phyloP scores from a whole-genome alignment of 2,888 invertebrate species.

The Anticlea derivata region DNA sequence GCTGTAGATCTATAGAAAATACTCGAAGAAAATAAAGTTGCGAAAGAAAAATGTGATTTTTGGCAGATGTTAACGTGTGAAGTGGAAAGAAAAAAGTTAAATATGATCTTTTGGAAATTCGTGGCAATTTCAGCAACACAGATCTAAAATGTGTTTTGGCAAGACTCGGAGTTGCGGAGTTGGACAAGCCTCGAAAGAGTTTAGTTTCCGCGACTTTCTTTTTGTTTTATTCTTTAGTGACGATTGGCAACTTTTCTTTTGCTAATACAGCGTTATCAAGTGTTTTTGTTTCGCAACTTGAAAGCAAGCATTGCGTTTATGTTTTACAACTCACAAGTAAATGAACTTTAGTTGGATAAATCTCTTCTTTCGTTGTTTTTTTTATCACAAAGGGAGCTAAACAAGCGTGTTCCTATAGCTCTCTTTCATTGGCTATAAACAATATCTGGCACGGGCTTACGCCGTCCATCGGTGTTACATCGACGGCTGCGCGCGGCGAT shows the following conservation, averaged over 20 bases:
- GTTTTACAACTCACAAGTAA: background rate
- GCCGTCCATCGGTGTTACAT: slow-evolving; percentile 63
- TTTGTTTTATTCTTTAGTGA: slow-evolving; percentile 27
- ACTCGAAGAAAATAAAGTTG: slow-evolving; percentile 31
- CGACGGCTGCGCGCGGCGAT: slow-evolving; percentile 70
- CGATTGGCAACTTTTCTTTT: slow-evolving; percentile 22
- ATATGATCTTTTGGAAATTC: slow-evolving; percentile 39
- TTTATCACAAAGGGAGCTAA: too few relatives aligned
- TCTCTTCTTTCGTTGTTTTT: background rate
- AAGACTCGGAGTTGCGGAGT: slow-evolving; percentile 37
- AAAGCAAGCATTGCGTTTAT: background rate
- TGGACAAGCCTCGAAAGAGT: slow-evolving; percentile 35
- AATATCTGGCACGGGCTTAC: slow-evolving; percentile 56
- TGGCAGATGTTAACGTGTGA: slow-evolving; percentile 36
- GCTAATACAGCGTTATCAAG: slow-evolving; percentile 22
- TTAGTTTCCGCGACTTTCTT: slow-evolving; percentile 26
- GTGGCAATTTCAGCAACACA: slow-evolving; percentile 34
- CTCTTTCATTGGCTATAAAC: slow-evolving; percentile 30
- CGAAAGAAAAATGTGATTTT: slow-evolving; percentile 39
- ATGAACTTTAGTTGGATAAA: too few relatives aligned
- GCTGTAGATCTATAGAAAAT: slow-evolving; percentile 35
- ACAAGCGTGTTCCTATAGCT: slow-evolving; percentile 10
- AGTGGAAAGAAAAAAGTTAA: slow-evolving; percentile 37
- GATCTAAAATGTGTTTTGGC: slow-evolving; percentile 41
- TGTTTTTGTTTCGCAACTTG: slow-evolving; percentile 2